Evolutionary conservation across 2,113 vertebrate genomes (phyloP), one percentile per base, ranked within the genome.

Genomic region (Coracopsis vasa): DNA sequence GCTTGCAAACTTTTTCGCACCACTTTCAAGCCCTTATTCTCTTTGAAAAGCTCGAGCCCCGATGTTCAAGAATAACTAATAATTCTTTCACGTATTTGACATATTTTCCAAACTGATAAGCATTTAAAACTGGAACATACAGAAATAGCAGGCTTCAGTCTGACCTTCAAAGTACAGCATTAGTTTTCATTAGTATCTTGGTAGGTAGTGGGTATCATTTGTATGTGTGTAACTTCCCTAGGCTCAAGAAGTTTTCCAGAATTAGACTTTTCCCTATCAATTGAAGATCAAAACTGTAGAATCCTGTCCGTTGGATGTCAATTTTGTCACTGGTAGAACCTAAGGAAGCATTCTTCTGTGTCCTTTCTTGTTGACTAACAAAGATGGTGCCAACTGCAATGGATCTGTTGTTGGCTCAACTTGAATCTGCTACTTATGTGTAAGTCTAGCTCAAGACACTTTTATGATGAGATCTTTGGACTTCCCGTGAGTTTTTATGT

Each of bases 291-390:
- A 86, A 85, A 7, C 23, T 82, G 21, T 42, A 28, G 79, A 64
- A 25, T 74, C 27, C 16, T 85, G 13, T 23, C 27, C 0, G 0
- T 69, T 1, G 1, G 35, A 13, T 56, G 35, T 42, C 6, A 39
- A 1, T 45, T 83, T 61, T 81, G 7, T 62, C 37, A 24, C 39
- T 92, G 28, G 10, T 16, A 85, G 47, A 90, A 71, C 18, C 33
- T 72, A 82, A 80, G 41, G 15, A 69, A 80, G 2, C 1, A 14
- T 80, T 80, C 28, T 50, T 6, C 72, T 31, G 4, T 71, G 9
- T 44, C 23, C 13, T 67, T 29, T 37, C 17, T 29, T 2, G 0
- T 11, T 71, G 44, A 41, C 8, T 25, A 11, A 42, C 37, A 58
- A 65, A 87, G 11, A 10, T 35, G 9, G 7, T 87, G 17, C 20